A percentile compares a stretch with the other conserved stretches of the same genome.
phyloP scores from a whole-genome alignment of 2,113 vertebrate species.

The Octodon degus region DNA sequence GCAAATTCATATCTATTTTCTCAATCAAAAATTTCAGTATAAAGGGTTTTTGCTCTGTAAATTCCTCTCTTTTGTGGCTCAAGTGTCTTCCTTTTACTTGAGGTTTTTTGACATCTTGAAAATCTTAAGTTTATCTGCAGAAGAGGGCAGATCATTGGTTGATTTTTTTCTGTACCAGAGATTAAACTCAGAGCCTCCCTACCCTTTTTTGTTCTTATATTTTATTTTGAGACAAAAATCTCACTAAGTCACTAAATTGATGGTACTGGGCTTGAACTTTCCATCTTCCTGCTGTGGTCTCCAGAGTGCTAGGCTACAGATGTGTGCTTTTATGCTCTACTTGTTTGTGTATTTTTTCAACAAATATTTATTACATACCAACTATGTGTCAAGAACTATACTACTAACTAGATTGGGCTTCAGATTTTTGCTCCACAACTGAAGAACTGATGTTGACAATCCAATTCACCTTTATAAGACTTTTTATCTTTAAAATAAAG shows the following conservation, averaged over 20 bases:
- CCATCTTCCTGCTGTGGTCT: neutral
- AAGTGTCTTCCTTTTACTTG: slow-evolving; percentile 49
- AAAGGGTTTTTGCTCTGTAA: slow-evolving; percentile 54
- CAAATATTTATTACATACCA: slow-evolving; percentile 49
- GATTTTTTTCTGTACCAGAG: neutral
- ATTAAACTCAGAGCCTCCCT: neutral
- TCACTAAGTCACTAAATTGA: neutral
- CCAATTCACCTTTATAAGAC: neutral
- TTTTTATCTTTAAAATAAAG: slow-evolving; percentile 56
- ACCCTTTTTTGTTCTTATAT: neutral
- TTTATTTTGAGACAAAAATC: neutral
- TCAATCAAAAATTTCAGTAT: slow-evolving; percentile 52
- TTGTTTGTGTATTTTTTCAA: neutral
- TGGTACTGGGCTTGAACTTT: neutral
- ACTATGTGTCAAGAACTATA: slow-evolving; percentile 22
- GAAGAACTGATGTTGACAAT: slow-evolving; percentile 57
- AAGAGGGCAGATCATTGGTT: slow-evolving; percentile 35
- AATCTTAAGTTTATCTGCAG: slow-evolving; percentile 29
- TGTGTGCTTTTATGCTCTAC: neutral
- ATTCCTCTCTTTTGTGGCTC: slow-evolving; percentile 49
- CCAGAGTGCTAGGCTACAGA: neutral
- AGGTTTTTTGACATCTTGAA: slow-evolving; percentile 58
- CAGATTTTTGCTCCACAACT: slow-evolving; percentile 43
- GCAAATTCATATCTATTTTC: slow-evolving; percentile 25
- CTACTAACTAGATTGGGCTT: slow-evolving; percentile 51